Evolutionary conservation across 2,888 invertebrate genomes (phyloP).

Genomic region (Troides aeacus): DNA sequence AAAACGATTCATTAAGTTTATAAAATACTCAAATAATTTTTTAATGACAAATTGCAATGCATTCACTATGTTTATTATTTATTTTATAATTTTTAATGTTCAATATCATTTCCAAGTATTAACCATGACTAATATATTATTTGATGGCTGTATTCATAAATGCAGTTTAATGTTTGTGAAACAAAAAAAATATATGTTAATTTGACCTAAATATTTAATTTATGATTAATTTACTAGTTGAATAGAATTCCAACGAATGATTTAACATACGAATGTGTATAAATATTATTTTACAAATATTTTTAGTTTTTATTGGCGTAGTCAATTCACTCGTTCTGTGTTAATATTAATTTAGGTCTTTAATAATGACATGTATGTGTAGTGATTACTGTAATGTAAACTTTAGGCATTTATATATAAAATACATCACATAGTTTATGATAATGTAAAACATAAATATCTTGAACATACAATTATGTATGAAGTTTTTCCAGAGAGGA

Average conservation of each 20-base stretch:
- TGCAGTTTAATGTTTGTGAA: not conserved
- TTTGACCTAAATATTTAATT: no score
- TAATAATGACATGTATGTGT: not conserved
- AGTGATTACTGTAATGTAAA: not conserved
- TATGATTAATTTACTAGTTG: not conserved
- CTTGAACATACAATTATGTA: not conserved
- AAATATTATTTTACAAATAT: constrained; percentile 11
- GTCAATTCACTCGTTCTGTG: not conserved
- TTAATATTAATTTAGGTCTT: not conserved
- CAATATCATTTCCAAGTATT: constrained; percentile 8
- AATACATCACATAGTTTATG: no score
- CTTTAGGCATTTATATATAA: no score
- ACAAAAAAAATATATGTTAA: no score
- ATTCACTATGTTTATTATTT: constrained; percentile 14
- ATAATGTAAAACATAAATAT: not conserved
- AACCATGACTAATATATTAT: constrained; percentile 19
- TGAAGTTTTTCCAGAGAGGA: not conserved
- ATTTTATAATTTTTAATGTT: constrained; percentile 3
- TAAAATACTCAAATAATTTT: constrained; percentile 33
- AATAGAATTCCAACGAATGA: constrained; percentile 14
- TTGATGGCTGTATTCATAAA: not conserved
- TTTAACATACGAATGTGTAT: constrained; percentile 9
- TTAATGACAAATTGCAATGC: constrained; percentile 6
- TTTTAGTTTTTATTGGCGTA: constrained; percentile 3
- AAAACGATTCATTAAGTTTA: constrained; percentile 35